Evolutionary conservation across 1,140 invertebrate genomes (phyloP).

Genomic region (Eupristina koningsbergeri): DNA sequence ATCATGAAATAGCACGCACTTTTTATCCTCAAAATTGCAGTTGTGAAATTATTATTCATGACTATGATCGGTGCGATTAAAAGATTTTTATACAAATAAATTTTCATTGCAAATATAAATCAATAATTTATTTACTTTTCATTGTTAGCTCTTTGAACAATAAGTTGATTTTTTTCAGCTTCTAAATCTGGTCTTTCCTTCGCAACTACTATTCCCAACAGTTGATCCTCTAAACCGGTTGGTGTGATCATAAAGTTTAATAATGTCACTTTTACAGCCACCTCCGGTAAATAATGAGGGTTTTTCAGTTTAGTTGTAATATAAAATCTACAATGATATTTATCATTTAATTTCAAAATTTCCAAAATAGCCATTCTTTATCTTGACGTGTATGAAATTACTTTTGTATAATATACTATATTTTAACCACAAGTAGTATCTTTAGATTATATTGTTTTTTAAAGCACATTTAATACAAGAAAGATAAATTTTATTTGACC

Average conservation of each 20-base stretch:
- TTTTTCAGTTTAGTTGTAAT: conserved; percentile 95
- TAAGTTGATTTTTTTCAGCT: conserved; percentile 92
- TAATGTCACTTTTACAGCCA: conserved; percentile 92
- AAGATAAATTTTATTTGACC: not conserved
- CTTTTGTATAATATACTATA: no score
- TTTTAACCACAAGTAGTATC: no score
- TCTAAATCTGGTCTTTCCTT: conserved; percentile 94
- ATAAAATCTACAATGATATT: conserved; percentile 81
- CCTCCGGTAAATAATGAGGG: conserved; percentile 94
- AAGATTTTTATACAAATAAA: no score
- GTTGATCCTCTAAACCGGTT: conserved; percentile 90
- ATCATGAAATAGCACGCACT: not conserved
- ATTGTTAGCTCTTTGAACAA: conserved; percentile 92
- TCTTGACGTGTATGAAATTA: not conserved
- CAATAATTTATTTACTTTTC: conserved; percentile 75
- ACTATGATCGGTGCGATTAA: not conserved
- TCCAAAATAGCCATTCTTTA: not conserved
- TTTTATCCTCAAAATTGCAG: not conserved
- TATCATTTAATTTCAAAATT: not conserved
- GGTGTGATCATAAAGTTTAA: conserved; percentile 95
- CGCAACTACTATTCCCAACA: conserved; percentile 93
- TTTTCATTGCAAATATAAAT: no score
- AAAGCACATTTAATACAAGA: no score
- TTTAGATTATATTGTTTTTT: no score
- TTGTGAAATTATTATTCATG: not conserved